phyloP scores from a whole-genome alignment of 2,113 vertebrate genomes.

The Meles meles region DNA sequence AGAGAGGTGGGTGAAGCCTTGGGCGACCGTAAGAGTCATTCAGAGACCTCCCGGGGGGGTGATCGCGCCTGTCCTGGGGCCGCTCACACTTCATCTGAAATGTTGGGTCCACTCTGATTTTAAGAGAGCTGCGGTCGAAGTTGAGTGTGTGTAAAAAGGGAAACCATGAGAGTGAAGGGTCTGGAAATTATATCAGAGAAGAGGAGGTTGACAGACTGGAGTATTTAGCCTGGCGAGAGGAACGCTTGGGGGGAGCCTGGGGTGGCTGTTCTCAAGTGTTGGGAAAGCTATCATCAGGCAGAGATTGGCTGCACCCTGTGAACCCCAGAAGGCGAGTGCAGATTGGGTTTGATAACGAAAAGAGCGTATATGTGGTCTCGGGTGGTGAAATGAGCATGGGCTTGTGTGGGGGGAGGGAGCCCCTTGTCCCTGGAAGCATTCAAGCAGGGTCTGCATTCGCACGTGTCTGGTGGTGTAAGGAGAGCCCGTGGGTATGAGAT shows the following conservation, averaged over 20 bases:
- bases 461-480: no score
- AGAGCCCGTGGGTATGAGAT: neutral
- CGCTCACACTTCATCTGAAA: neutral
- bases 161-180: neutral
- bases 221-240: neutral
- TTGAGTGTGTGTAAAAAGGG: neutral
- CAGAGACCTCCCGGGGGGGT: neutral
- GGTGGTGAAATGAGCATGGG: neutral
- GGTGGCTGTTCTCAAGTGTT: neutral
- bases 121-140: neutral
- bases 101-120: neutral
- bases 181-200: neutral
- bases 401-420: neutral
- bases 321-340: neutral
- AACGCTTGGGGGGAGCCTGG: neutral
- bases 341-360: neutral
- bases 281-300: neutral
- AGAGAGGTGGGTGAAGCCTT: rapidly evolving
- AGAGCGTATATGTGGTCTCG: rapidly evolving
- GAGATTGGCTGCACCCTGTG: neutral
- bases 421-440: neutral
- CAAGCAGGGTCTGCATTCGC: neutral
- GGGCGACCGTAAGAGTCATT: neutral
- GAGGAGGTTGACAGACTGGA: neutral
- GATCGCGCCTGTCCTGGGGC: no score